Evolutionary conservation across 2,797 vertebrate genomes (phyloP).

Genomic region (Astyanax mexicanus): DNA sequence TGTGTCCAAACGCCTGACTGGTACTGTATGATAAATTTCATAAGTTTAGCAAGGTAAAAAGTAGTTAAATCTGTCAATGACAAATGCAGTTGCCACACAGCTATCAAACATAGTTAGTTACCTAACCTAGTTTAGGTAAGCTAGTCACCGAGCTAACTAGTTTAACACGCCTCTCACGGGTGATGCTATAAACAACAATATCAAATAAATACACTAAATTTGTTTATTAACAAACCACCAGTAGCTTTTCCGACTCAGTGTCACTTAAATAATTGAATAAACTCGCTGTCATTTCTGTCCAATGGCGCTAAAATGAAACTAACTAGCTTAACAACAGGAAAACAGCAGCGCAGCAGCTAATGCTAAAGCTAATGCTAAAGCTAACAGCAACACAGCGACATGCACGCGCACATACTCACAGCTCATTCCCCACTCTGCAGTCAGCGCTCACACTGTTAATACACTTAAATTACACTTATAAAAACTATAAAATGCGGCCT

Average conservation of each 20-base stretch:
- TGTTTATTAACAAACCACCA: neutral
- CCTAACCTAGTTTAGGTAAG: too few relatives aligned
- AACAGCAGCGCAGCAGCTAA: neutral
- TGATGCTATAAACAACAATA: too few relatives aligned
- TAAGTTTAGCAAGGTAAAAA: too few relatives aligned
- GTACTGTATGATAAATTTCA: too few relatives aligned
- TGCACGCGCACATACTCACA: conserved; percentile 60
- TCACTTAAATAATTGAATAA: neutral
- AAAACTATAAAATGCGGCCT: neutral
- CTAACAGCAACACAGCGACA: conserved; percentile 39
- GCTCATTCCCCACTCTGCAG: conserved; percentile 37
- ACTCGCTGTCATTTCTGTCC: neutral
- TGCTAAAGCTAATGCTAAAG: too few relatives aligned
- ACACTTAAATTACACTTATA: neutral
- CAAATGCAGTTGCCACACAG: too few relatives aligned
- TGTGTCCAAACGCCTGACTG: too few relatives aligned
- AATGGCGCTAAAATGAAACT: neutral
- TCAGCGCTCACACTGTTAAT: conserved; percentile 10
- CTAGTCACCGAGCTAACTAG: neutral
- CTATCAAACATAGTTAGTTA: too few relatives aligned
- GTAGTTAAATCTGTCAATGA: too few relatives aligned
- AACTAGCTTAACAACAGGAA: neutral
- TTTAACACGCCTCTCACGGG: too few relatives aligned
- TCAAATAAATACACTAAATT: neutral
- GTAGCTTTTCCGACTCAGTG: neutral